A percentile compares a stretch with the other conserved stretches of the same genome.
These are phyloP conservation scores for Furcifer pardalis DNA, from an alignment of 2,797 vertebrate genomes.

Conservation along the genomic window DNA sequence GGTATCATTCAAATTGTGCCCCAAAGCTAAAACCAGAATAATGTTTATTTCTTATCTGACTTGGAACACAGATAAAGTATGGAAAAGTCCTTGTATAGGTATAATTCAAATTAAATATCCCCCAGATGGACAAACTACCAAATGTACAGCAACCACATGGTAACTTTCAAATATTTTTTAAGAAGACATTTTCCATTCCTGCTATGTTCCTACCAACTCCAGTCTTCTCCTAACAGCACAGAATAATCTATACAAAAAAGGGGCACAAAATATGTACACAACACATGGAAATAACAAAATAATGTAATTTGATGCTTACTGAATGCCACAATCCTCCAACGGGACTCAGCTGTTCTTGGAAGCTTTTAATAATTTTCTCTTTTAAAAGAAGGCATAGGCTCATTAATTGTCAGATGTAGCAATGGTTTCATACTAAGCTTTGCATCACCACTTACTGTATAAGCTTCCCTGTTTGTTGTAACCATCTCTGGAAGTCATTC, in stretches of 20 bases:
- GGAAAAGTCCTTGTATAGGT: neutral
- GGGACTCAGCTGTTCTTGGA: neutral
- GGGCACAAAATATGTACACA: neutral
- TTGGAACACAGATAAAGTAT: too few relatives aligned
- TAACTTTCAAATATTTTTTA: neutral
- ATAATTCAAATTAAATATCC: neutral
- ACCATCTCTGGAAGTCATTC: neutral
- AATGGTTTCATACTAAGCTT: neutral
- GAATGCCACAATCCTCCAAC: neutral
- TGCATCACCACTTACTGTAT: neutral
- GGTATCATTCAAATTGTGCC: too few relatives aligned
- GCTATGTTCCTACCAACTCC: neutral
- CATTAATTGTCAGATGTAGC: neutral
- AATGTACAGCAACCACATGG: neutral
- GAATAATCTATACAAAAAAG: neutral
- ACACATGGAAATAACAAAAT: neutral
- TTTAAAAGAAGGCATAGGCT: neutral
- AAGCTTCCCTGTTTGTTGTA: neutral
- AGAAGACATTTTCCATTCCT: neutral
- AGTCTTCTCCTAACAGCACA: neutral
- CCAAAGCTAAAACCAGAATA: too few relatives aligned
- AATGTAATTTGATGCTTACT: neutral
- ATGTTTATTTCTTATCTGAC: too few relatives aligned
- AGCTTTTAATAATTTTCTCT: neutral
- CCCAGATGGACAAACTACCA: too few relatives aligned